Evolutionary conservation across 2,888 invertebrate species (phyloP).

Genomic region (Drosophila neotestacea): DNA sequence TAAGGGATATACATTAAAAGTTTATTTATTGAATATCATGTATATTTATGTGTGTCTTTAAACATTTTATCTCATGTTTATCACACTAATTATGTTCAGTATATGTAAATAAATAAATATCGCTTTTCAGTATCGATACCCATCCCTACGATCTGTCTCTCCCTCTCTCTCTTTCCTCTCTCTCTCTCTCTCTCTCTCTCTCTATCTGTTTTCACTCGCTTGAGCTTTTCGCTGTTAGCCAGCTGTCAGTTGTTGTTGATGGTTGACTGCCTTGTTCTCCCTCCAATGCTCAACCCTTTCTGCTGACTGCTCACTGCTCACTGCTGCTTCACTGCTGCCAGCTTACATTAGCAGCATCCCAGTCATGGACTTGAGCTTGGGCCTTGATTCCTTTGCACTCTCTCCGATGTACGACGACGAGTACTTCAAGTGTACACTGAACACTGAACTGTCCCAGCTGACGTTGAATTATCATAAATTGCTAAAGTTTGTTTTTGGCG

Average conservation of each 20-base stretch:
- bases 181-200: conserved; percentile 11
- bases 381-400: conserved; percentile 43
- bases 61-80: too few species aligned
- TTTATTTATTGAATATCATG: too few species aligned
- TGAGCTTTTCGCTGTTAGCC: conserved; percentile 67
- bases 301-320: conserved; percentile 10
- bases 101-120: too few species aligned
- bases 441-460: conserved; percentile 82
- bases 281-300: conserved; percentile 5
- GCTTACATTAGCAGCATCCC: conserved; percentile 63
- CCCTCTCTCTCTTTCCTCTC: neutral
- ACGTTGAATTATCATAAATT: conserved; percentile 84
- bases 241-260: conserved; percentile 77
- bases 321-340: conserved; percentile 34
- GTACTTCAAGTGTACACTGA: conserved; percentile 58
- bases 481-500: conserved; percentile 80
- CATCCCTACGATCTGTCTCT: neutral
- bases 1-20: too few species aligned
- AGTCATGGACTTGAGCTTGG: conserved; percentile 38
- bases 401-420: conserved; percentile 20
- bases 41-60: too few species aligned
- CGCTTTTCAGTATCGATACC: too few species aligned
- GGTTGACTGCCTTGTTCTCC: conserved; percentile 58
- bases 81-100: too few species aligned
- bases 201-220: conserved; percentile 10